Percentiles rank a stretch among this genome's conserved stretches.
Evolutionary conservation across 2,888 invertebrate species (phyloP).

Genomic region (Sabellastarte sp.): DNA sequence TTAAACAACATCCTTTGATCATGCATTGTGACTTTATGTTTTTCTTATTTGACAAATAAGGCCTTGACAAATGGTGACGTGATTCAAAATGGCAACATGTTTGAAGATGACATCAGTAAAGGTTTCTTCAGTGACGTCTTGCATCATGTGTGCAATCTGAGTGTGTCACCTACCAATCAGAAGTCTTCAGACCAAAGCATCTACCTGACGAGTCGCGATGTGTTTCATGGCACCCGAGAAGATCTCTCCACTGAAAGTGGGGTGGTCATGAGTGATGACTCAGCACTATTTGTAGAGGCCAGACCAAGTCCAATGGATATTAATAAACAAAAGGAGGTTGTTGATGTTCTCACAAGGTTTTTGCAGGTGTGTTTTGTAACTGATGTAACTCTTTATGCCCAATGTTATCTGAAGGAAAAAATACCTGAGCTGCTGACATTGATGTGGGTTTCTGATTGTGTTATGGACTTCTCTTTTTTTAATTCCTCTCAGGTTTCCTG

Average conservation of each 20-base stretch:
- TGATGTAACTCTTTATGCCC: too few species aligned
- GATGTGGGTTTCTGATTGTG: too few species aligned
- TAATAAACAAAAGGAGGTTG: conserved; percentile 24
- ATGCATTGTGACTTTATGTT: too few species aligned
- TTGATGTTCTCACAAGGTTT: conserved; percentile 24
- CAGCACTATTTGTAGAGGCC: conserved; percentile 17
- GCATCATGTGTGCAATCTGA: conserved; percentile 15
- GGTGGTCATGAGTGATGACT: conserved; percentile 24
- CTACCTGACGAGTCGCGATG: conserved; percentile 18
- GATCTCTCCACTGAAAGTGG: conserved; percentile 29
- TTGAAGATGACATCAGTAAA: conserved; percentile 20
- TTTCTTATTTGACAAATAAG: too few species aligned
- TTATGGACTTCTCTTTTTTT: too few species aligned
- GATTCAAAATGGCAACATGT: conserved; percentile 5
- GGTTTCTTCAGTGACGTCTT: conserved; percentile 26
- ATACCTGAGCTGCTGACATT: too few species aligned
- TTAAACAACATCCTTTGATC: too few species aligned
- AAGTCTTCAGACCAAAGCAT: conserved; percentile 4
- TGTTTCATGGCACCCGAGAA: conserved; percentile 20
- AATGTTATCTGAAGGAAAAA: too few species aligned
- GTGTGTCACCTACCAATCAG: background rate
- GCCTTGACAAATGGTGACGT: conserved; percentile 18
- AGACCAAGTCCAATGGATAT: conserved; percentile 24
- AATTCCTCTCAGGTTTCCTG: too few species aligned
- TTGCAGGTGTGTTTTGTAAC: conserved; percentile 29